Evolutionary conservation across 2,113 vertebrate genomes (phyloP).

Genomic region (Pomatorhinus ruficollis): DNA sequence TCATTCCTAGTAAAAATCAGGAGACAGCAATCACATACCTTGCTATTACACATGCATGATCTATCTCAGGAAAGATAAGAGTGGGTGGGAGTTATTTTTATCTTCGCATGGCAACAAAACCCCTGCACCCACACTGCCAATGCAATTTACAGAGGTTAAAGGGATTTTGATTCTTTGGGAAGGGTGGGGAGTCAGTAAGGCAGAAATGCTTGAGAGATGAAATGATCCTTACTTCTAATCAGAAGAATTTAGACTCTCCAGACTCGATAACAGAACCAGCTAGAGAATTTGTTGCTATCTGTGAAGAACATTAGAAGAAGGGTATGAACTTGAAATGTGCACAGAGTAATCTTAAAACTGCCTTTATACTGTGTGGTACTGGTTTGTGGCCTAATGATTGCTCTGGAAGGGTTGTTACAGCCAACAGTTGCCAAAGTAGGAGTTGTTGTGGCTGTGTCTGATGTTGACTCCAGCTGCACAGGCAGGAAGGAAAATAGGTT

Average conservation of each 20-base stretch:
- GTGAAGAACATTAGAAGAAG: not conserved
- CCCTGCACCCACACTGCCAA: not conserved
- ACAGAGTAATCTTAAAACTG: not conserved
- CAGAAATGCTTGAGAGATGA: not conserved
- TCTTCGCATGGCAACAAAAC: not conserved
- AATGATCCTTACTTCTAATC: not conserved
- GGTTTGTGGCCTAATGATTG: not conserved
- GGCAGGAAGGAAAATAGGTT: not conserved
- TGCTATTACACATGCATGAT: not conserved
- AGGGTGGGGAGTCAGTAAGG: not conserved
- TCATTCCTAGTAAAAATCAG: not conserved
- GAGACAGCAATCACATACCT: not conserved
- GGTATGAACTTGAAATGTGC: not conserved
- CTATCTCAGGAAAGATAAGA: conserved; percentile 27
- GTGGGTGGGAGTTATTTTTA: not conserved
- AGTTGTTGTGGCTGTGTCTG: not conserved
- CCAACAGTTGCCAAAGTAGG: not conserved
- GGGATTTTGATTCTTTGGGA: not conserved
- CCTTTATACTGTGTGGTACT: not conserved
- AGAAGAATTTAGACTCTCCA: not conserved
- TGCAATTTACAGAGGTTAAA: not conserved
- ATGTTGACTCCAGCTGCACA: not conserved
- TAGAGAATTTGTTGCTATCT: not conserved
- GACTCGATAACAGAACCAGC: not conserved
- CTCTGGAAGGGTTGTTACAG: not conserved